These are phyloP conservation scores for Nesogale talazaci DNA, from an alignment of 2,113 vertebrate genomes.

Conservation along the genomic window DNA sequence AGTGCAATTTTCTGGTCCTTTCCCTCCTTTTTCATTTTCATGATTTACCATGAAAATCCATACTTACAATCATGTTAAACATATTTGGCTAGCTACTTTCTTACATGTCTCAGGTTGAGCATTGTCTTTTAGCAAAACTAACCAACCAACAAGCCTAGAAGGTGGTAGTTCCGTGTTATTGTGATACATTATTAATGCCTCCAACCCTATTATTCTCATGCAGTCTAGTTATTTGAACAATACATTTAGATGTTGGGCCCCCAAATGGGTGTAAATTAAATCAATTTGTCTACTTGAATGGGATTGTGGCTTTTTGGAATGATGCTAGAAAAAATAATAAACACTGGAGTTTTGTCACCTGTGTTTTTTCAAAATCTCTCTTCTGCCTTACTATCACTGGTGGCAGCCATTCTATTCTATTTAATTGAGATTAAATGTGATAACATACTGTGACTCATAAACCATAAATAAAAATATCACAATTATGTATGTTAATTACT, in stretches of 20 bases:
- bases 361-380: conserved; percentile 14
- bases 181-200: neutral
- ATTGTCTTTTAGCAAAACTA: conserved; percentile 25
- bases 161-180: neutral
- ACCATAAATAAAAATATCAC: conserved; percentile 67
- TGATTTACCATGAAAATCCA: neutral
- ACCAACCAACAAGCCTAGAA: neutral
- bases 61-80: neutral
- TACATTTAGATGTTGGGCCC: neutral
- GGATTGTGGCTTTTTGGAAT: neutral
- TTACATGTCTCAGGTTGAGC: neutral
- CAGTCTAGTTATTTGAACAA: conserved; percentile 6
- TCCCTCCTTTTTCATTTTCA: conserved; percentile 9
- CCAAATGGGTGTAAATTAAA: neutral
- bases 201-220: neutral
- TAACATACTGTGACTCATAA: conserved; percentile 58
- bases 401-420: conserved; percentile 35
- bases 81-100: conserved; percentile 20
- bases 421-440: conserved; percentile 65
- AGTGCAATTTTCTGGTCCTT: conserved; percentile 44
- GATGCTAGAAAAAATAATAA: neutral
- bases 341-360: neutral
- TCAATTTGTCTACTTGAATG: neutral
- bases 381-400: conserved; percentile 19
- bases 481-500: conserved; percentile 63